phyloP scores from a whole-genome alignment of 2,113 vertebrate genomes.

The Anoura caudifer region DNA sequence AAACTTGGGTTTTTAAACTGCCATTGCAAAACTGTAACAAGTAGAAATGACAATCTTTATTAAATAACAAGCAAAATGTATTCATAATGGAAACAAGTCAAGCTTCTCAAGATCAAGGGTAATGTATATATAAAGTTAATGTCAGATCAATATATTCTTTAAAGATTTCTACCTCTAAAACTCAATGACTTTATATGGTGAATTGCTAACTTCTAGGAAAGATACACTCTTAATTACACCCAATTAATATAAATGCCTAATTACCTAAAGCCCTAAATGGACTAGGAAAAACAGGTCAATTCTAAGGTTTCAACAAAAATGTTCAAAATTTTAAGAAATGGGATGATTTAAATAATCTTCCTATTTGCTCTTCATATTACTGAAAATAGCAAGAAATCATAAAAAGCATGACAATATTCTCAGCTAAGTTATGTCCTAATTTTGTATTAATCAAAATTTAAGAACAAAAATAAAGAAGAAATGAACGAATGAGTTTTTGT shows the following conservation, averaged over 20 bases:
- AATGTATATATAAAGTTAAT: not conserved
- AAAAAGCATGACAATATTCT: not conserved
- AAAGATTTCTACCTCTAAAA: not conserved
- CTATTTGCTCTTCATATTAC: not conserved
- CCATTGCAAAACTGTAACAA: not conserved
- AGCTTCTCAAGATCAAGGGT: not conserved
- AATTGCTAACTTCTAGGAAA: not conserved
- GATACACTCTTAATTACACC: not conserved
- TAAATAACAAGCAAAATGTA: not conserved
- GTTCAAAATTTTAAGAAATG: not conserved
- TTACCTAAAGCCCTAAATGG: not conserved
- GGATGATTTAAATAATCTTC: not conserved
- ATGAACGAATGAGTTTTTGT: not conserved
- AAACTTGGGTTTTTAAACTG: not conserved
- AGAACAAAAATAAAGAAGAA: not conserved
- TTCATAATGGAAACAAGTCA: not conserved
- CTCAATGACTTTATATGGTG: not conserved
- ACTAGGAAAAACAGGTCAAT: not conserved
- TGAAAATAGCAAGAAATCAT: not conserved
- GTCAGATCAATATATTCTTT: not conserved
- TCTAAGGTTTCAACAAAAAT: not conserved
- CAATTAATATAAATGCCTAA: not conserved
- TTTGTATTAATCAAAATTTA: constrained; percentile 9
- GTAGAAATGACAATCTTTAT: not conserved
- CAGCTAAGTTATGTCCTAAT: not conserved